Evolutionary conservation across 2,797 vertebrate species (phyloP).

Genomic region (Decapterus maruadsi): DNA sequence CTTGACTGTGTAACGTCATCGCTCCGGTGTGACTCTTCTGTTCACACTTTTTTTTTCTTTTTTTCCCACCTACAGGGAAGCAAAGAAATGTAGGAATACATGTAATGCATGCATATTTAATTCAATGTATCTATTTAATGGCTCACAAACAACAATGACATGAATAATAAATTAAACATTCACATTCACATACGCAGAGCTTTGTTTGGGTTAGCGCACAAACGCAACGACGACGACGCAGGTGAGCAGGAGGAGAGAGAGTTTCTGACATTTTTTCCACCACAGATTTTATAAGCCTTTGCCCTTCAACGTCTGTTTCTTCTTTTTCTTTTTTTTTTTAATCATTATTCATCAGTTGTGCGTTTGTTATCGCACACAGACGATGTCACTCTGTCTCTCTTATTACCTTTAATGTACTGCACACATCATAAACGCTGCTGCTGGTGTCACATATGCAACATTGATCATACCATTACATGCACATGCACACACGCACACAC

Average conservation of each 20-base stretch:
- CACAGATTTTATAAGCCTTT: constrained; percentile 48
- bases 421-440: constrained; percentile 49
- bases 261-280: constrained; percentile 42
- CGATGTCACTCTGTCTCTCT: constrained; percentile 42
- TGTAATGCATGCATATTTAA: constrained; percentile 59
- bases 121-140: constrained; percentile 69
- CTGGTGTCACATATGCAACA: constrained; percentile 62
- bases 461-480: constrained; percentile 70
- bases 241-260: constrained; percentile 38
- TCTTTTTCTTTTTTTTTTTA: background rate
- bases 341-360: background rate
- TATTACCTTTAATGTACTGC: constrained; percentile 54
- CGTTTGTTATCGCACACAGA: constrained; percentile 46
- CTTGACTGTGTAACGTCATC: constrained; percentile 53
- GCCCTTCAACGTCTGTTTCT: constrained; percentile 47
- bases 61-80: constrained; percentile 17
- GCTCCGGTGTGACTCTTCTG: constrained; percentile 18
- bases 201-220: constrained; percentile 57
- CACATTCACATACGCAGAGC: constrained; percentile 18
- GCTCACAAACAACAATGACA: constrained; percentile 64
- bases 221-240: constrained; percentile 10
- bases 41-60: constrained; percentile 24
- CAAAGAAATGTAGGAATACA: constrained; percentile 37
- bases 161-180: constrained; percentile 65
- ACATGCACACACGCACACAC: constrained; percentile 9